Conservation (phyloP, 1,140 invertebrate genomes). For the Lycorma delicatula region DNA sequence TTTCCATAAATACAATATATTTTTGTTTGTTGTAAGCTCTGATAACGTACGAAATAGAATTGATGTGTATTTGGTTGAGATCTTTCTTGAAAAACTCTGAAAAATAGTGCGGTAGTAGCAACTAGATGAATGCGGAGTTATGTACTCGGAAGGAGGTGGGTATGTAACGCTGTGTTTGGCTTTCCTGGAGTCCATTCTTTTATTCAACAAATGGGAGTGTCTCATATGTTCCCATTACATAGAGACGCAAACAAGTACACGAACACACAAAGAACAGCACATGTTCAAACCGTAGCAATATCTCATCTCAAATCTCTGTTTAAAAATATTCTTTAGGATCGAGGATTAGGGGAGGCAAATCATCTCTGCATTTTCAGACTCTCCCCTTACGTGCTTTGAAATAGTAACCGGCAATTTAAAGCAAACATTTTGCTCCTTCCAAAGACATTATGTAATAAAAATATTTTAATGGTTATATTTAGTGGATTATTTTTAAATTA, state of each 20-base stretch:
- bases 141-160: background rate
- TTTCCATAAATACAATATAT: too few species aligned
- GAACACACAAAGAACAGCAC: background rate
- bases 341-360: background rate
- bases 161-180: background rate
- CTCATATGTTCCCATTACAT: constrained; percentile 5
- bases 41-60: background rate
- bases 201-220: background rate
- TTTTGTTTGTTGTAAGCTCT: too few species aligned
- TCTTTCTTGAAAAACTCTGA: too few species aligned
- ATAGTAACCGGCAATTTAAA: too few species aligned
- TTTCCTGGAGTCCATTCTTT: background rate
- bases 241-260: background rate
- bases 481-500: too few species aligned
- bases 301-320: constrained; percentile 4
- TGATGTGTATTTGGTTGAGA: background rate
- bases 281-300: background rate
- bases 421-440: too few species aligned
- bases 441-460: too few species aligned
- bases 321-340: constrained; percentile 2
- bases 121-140: background rate
- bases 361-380: constrained; percentile 2
- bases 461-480: too few species aligned
- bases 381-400: too few species aligned
- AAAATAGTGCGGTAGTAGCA: too few species aligned